Base-by-base conservation (phyloP, 2,888 invertebrate species). In the Pyralis farinalis region DNA sequence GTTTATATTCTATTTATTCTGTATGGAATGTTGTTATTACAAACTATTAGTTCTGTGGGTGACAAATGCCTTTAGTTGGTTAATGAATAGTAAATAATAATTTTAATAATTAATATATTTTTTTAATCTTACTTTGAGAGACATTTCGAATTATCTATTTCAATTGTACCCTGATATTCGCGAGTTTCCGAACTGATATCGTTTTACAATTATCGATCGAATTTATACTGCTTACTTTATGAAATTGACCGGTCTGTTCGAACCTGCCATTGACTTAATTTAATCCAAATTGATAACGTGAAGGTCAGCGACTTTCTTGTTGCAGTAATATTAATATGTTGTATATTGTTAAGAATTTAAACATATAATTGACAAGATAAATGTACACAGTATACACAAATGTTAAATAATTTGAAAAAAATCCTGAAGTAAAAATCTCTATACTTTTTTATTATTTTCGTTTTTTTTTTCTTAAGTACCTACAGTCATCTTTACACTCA, bases 221-320 rank as follows among this genome's bases (percentile, higher is more conserved):
- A 46, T 67, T 58, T 67, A 67, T 67, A 66, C 32, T 51, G 37
- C 49, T 51, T 46, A 45, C 47, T 47, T 38, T 32, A 25, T 33
- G 25, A 30, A 25, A 28, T 22, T 34, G 7, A 25, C 25, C 20
- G 25, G 12, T 31, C 34, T 20, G 12, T 1, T n/a, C 31, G 21
- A 29, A 20, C 37, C 22, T 21, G 36, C 29, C 20, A 12, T 36
- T 36, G 28, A 28, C 31, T 16, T 50, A 31, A 38, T 53, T 58
- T 53, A 42, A 45, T 43, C 44, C 49, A 42, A 54, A 50, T 36
- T 48, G 3, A 25, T 25, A 25, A 25, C 25, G 25, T 8, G 25
- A 25, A 25, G 25, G 25, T n/a, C 25, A 25, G 63, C 1, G 55
- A 55, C 49, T 25, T 25, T 25, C 25, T 8, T 25, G 25, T 4